Conservation (phyloP, 2,797 vertebrate genomes). For the Gambelia wislizenii region DNA sequence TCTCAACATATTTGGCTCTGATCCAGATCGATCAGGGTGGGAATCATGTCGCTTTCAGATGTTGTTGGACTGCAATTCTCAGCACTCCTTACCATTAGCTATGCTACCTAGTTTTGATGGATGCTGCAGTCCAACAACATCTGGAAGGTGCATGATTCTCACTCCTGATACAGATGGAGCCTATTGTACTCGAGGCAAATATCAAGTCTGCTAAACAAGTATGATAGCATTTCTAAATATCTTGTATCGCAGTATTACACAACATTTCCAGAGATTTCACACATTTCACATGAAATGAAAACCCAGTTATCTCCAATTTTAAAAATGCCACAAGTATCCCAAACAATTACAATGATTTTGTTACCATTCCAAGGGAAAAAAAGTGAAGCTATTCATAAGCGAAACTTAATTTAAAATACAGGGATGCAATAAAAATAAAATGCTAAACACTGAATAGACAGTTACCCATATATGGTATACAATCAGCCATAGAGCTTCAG, state of each 20-base stretch:
- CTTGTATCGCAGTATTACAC: not conserved
- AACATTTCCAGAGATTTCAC: not conserved
- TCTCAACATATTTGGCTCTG: not conserved
- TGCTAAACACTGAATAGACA: not conserved
- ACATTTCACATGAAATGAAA: not conserved
- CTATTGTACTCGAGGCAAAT: not conserved
- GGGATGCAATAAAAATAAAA: not conserved
- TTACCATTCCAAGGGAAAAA: not conserved
- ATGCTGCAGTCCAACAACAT: no score
- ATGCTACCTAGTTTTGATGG: no score
- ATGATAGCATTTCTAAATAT: not conserved
- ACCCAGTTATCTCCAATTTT: not conserved
- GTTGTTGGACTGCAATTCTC: no score
- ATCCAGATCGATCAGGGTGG: no score
- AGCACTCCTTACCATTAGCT: no score
- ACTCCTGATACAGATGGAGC: no score
- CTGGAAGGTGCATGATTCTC: no score
- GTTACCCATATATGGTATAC: not conserved
- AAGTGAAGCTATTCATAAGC: not conserved
- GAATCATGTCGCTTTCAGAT: no score
- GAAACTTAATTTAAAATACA: conserved; percentile 1
- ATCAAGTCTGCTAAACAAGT: not conserved
- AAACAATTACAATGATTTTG: conserved; percentile 2
- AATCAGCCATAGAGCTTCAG: not conserved
- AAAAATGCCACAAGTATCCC: not conserved